Evolutionary conservation across 1,140 invertebrate genomes (phyloP).

Genomic region (Drosophila insularis): DNA sequence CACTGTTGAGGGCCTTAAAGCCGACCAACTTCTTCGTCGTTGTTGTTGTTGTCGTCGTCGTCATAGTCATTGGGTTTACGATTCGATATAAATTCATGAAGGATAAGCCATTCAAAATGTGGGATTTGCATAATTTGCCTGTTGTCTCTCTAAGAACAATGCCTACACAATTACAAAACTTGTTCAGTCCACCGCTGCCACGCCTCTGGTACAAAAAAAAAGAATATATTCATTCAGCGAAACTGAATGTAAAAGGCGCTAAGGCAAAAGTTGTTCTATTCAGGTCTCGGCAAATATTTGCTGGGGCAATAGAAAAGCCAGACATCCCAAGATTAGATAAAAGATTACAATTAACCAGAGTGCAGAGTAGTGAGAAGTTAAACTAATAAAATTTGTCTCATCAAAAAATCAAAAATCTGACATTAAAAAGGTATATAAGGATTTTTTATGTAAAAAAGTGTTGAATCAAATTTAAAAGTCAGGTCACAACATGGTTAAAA

Average conservation of each 20-base stretch:
- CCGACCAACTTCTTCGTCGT: conserved; percentile 7
- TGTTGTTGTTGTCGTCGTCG: conserved; percentile 13
- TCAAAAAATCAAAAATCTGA: background rate
- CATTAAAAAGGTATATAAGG: too few relatives aligned
- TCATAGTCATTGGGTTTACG: conserved; percentile 59
- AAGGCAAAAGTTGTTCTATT: conserved; percentile 1
- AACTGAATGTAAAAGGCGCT: background rate
- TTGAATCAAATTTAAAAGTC: too few relatives aligned
- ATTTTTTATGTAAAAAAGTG: too few relatives aligned
- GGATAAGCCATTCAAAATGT: conserved; percentile 70
- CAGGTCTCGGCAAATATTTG: background rate
- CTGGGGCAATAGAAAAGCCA: background rate
- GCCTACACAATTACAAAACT: conserved; percentile 54
- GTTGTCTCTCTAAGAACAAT: conserved; percentile 46
- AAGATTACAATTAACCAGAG: background rate
- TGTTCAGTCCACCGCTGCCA: background rate
- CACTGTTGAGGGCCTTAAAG: conserved; percentile 58
- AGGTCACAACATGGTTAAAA: too few relatives aligned
- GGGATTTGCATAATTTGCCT: conserved; percentile 75
- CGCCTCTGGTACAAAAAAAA: background rate
- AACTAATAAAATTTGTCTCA: background rate
- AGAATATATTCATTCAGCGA: background rate
- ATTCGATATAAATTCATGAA: conserved; percentile 80
- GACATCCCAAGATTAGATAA: background rate
- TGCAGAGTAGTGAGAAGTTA: background rate